A percentile compares a stretch with the other conserved stretches of the same genome.
Conservation (phyloP, 2,888 invertebrate species). For the Leucophora obtusa region DNA sequence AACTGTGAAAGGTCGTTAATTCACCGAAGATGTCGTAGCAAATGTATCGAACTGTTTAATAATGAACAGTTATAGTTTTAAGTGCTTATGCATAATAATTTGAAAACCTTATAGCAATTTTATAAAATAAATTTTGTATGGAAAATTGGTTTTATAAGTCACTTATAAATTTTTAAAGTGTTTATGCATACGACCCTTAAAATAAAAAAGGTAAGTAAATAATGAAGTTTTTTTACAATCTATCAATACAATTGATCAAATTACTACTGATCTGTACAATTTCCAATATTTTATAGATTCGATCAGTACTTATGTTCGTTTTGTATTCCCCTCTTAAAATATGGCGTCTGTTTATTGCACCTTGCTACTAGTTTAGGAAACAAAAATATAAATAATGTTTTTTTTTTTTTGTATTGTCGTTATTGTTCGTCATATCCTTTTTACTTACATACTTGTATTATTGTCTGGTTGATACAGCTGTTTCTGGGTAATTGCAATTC, state of each 20-base stretch:
- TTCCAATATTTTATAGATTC: background rate
- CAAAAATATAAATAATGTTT: background rate
- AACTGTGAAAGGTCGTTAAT: no score
- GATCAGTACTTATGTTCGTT: background rate
- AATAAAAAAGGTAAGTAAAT: no score
- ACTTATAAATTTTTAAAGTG: no score
- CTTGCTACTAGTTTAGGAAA: conserved; percentile 36
- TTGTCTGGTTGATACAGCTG: conserved; percentile 61
- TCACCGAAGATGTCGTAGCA: no score
- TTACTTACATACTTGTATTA: conserved; percentile 21
- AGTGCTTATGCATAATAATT: no score
- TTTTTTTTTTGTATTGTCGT: conserved; percentile 2
- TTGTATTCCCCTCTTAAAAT: background rate
- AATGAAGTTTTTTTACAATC: background rate
- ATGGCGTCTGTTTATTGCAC: conserved; percentile 52
- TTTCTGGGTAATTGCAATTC: conserved; percentile 57
- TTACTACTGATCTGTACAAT: background rate
- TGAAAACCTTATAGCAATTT: no score
- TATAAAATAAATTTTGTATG: no score
- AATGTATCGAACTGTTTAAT: no score
- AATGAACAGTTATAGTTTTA: no score
- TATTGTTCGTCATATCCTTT: background rate
- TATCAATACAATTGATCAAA: background rate
- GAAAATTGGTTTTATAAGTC: no score
- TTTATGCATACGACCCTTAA: no score